Evolutionary conservation across 2,888 invertebrate genomes (phyloP).

Genomic region (Prenolepis imparis): DNA sequence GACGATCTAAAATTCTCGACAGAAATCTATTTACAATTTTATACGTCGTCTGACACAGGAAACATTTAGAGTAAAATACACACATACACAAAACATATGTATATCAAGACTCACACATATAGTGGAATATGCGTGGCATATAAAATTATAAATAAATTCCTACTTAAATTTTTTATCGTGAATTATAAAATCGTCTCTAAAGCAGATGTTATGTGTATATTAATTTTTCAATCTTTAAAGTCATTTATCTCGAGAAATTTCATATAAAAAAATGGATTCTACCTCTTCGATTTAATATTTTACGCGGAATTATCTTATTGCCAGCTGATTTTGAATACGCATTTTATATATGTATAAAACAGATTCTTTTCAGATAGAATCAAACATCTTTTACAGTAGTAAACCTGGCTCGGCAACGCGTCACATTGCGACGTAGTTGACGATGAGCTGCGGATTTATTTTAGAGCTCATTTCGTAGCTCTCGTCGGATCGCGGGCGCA

Average conservation of each 20-base stretch:
- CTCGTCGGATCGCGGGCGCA: constrained; percentile 75
- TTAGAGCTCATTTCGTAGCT: constrained; percentile 75
- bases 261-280: background rate
- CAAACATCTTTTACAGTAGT: background rate
- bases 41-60: background rate
- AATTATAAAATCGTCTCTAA: background rate
- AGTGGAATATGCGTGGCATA: background rate
- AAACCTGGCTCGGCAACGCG: background rate
- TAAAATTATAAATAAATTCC: background rate
- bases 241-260: background rate
- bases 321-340: background rate
- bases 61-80: background rate
- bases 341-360: background rate
- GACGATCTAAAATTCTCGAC: background rate
- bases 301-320: background rate
- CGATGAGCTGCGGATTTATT: constrained; percentile 74
- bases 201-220: background rate
- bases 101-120: background rate
- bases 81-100: background rate
- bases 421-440: constrained; percentile 24
- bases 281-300: background rate
- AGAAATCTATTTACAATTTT: background rate
- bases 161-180: background rate
- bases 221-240: background rate
- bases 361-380: background rate